These are phyloP conservation scores for Heliconius congener DNA, from an alignment of 1,140 invertebrate species.

Conservation along the genomic window DNA sequence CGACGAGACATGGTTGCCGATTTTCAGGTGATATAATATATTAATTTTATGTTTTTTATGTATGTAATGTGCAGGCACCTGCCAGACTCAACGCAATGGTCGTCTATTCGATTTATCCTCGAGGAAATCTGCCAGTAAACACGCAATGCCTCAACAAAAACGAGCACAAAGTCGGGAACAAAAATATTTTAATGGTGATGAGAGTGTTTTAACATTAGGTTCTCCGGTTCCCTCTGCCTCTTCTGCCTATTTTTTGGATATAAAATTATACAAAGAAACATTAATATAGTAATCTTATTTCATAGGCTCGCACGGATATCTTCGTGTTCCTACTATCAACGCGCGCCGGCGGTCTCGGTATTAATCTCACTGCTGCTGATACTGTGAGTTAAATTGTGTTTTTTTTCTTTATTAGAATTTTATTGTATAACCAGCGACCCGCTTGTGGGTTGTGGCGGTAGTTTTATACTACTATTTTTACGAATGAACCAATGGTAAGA, in stretches of 20 bases:
- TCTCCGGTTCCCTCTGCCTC: too few species aligned
- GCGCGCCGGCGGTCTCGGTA: conserved; percentile 97
- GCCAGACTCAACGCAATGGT: background rate
- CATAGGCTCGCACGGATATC: conserved; percentile 91
- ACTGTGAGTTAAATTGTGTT: conserved; percentile 87
- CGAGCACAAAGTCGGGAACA: too few species aligned
- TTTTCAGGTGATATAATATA: conserved; percentile 82
- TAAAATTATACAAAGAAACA: too few species aligned
- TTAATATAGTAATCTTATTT: background rate
- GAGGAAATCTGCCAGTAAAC: background rate
- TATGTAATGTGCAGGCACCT: background rate
- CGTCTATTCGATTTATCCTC: background rate
- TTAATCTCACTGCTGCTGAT: conserved; percentile 98
- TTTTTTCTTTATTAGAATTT: background rate
- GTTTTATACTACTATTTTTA: too few species aligned
- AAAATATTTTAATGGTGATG: too few species aligned
- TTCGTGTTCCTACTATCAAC: conserved; percentile 98
- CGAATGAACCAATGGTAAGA: too few species aligned
- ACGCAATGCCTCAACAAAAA: too few species aligned
- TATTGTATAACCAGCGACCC: too few species aligned
- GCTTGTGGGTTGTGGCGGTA: too few species aligned
- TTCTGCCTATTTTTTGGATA: too few species aligned
- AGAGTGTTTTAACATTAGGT: too few species aligned
- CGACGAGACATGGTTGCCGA: conserved; percentile 96
- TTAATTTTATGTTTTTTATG: too few species aligned